Evolutionary conservation across 2,113 vertebrate genomes (phyloP).

Genomic region (Vicugna pacos): DNA sequence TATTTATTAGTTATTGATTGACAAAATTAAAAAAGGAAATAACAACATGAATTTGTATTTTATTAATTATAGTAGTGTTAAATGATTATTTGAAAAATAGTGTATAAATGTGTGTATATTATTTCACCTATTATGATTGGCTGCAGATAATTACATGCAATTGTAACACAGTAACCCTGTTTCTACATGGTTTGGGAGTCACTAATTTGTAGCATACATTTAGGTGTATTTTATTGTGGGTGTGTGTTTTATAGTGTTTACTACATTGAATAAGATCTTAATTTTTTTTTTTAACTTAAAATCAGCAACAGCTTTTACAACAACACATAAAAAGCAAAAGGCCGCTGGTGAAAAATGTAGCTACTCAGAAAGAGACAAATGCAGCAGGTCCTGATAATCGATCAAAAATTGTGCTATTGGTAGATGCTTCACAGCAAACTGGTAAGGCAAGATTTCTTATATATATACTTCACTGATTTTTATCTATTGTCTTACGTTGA

Average conservation of each 20-base stretch:
- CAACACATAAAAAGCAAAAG: conserved; percentile 92
- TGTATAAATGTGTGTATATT: background rate
- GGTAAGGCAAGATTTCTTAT: conserved; percentile 86
- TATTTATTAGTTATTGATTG: conserved; percentile 40
- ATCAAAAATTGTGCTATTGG: conserved; percentile 95
- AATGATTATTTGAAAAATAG: conserved; percentile 1
- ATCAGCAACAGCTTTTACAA: conserved; percentile 87
- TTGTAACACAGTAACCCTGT: background rate
- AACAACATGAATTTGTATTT: conserved; percentile 37
- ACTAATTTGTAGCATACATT: background rate
- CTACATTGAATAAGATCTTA: background rate
- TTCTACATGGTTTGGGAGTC: background rate
- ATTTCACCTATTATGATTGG: background rate
- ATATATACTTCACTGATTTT: background rate
- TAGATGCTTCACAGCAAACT: conserved; percentile 98
- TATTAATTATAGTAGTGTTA: background rate
- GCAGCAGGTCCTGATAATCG: conserved; percentile 93
- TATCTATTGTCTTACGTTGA: background rate
- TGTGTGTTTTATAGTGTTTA: conserved; percentile 14
- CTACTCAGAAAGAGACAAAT: conserved; percentile 97
- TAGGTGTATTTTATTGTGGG: background rate
- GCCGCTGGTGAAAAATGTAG: conserved; percentile 94
- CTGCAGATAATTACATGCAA: conserved; percentile 1
- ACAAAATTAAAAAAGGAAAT: conserved; percentile 47
- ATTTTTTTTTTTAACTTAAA: conserved; percentile 36